phyloP scores from a whole-genome alignment of 2,888 invertebrate species.

The Limulus polyphemus region DNA sequence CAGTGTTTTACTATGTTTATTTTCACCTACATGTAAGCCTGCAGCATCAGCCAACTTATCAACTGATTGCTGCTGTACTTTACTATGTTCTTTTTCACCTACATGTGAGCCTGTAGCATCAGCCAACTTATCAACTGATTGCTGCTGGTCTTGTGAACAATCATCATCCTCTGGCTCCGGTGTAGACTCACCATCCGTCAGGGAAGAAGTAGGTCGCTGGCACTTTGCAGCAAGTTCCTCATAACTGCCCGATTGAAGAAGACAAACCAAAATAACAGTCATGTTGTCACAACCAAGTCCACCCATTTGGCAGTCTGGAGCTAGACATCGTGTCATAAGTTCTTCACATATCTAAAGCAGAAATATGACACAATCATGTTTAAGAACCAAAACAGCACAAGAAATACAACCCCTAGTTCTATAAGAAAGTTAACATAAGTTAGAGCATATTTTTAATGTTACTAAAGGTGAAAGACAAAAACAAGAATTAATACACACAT shows the following conservation, averaged over 20 bases:
- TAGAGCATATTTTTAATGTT: no score
- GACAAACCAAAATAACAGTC: slow-evolving; percentile 84
- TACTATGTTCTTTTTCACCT: background rate
- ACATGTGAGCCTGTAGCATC: background rate
- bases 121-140: background rate
- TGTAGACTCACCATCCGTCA: slow-evolving; percentile 6
- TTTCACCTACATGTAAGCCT: background rate
- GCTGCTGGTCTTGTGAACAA: slow-evolving; percentile 10
- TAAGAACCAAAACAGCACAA: no score
- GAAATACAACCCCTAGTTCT: no score
- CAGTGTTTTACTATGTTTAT: no score
- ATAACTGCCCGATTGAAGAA: slow-evolving; percentile 45
- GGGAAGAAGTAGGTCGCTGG: slow-evolving; percentile 12
- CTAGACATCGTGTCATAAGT: slow-evolving; percentile 83
- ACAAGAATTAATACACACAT: no score
- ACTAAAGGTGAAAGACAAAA: no score
- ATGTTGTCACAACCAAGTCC: slow-evolving; percentile 98
- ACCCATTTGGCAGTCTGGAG: slow-evolving; percentile 92
- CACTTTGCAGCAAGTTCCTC: slow-evolving; percentile 37
- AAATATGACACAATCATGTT: no score
- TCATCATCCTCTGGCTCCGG: slow-evolving; percentile 19
- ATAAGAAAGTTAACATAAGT: no score
- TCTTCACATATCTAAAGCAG: slow-evolving; percentile 69
- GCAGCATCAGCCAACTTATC: background rate
- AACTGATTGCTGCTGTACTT: no score